Evolutionary conservation across 2,888 invertebrate species (phyloP).

Genomic region (Drosophila tanythrix): DNA sequence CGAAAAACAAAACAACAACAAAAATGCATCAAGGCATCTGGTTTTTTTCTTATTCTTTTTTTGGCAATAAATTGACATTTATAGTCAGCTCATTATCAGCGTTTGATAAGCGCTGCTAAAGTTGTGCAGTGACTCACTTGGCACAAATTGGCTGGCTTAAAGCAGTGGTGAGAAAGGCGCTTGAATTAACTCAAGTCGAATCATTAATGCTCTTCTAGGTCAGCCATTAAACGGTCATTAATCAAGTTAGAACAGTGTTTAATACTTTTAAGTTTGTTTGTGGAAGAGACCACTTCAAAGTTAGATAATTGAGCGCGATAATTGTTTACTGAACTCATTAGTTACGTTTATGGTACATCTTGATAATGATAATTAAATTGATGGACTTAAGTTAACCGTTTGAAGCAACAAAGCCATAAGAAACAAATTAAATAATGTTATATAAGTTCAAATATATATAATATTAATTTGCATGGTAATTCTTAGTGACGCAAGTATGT

Average conservation of each 20-base stretch:
- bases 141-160: not conserved
- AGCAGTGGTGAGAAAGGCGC: not conserved
- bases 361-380: conserved; percentile 27
- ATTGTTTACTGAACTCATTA: conserved; percentile 9
- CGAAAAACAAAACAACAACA: conserved; percentile 20
- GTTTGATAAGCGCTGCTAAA: conserved; percentile 24
- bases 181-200: not conserved
- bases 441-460: not conserved
- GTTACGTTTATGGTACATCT: conserved; percentile 20
- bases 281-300: conserved; percentile 2
- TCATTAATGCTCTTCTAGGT: not conserved
- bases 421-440: not conserved
- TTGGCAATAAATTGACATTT: conserved; percentile 24
- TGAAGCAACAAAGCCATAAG: not conserved
- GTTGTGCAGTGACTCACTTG: conserved; percentile 21
- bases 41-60: conserved; percentile 9
- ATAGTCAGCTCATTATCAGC: conserved; percentile 20
- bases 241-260: not conserved
- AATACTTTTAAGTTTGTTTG: not conserved
- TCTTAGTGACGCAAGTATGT: not conserved
- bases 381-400: conserved; percentile 2
- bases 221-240: not conserved
- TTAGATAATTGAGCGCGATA: conserved; percentile 23
- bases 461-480: not conserved
- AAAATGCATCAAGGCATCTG: conserved; percentile 50